phyloP scores from a whole-genome alignment of 2,888 invertebrate species.

The Antheraea assamensis region DNA sequence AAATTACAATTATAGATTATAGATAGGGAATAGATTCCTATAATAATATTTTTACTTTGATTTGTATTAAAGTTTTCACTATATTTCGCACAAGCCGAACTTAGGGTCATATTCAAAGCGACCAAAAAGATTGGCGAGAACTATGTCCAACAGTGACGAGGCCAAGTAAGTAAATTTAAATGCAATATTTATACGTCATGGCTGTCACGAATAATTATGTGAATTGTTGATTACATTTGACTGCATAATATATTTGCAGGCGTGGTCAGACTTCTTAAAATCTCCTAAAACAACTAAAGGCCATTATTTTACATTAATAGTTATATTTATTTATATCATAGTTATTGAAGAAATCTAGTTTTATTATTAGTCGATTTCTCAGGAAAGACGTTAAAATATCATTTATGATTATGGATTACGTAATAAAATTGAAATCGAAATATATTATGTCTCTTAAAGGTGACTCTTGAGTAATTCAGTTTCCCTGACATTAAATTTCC shows the following conservation, averaged over 20 bases:
- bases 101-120: too few species aligned
- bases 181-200: not conserved
- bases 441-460: conserved; percentile 26
- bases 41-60: too few species aligned
- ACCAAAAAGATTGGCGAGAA: too few species aligned
- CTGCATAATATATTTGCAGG: not conserved
- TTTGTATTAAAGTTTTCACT: too few species aligned
- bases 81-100: too few species aligned
- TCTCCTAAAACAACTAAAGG: not conserved
- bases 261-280: not conserved
- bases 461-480: conserved; percentile 28
- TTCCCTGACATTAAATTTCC: conserved; percentile 40
- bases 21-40: too few species aligned
- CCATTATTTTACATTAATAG: not conserved
- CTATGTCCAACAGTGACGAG: not conserved
- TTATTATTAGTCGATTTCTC: too few species aligned
- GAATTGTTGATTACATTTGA: not conserved
- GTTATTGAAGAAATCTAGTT: not conserved
- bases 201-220: not conserved
- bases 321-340: not conserved
- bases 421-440: conserved; percentile 31
- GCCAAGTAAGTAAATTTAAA: not conserved
- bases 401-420: conserved; percentile 25
- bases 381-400: not conserved
- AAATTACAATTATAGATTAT: too few species aligned